phyloP scores from a whole-genome alignment of 2,797 vertebrate species.

The Allobates femoralis region DNA sequence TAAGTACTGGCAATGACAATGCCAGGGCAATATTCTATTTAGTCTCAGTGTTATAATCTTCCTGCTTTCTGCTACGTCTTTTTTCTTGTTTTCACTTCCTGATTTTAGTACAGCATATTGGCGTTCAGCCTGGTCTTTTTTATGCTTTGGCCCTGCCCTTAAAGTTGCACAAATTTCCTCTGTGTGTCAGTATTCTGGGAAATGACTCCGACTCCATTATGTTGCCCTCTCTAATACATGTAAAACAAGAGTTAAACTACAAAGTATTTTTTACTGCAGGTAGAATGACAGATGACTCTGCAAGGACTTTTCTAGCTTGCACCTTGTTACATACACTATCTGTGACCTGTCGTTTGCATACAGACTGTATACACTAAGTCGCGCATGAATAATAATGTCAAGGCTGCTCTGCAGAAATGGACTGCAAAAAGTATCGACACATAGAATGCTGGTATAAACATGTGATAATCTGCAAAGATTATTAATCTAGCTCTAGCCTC shows the following conservation, averaged over 20 bases:
- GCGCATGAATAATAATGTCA: too few relatives aligned
- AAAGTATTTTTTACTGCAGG: neutral
- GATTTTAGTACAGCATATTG: constrained; percentile 47
- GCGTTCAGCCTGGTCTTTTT: constrained; percentile 29
- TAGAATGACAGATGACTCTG: neutral
- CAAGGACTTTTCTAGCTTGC: too few relatives aligned
- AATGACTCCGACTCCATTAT: constrained; percentile 8
- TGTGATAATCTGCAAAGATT: too few relatives aligned
- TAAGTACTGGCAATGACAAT: neutral
- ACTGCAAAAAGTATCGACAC: too few relatives aligned
- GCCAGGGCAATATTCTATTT: neutral
- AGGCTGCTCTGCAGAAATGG: too few relatives aligned
- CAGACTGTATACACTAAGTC: too few relatives aligned
- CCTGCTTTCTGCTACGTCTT: constrained; percentile 21
- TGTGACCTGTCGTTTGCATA: too few relatives aligned
- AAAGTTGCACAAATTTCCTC: constrained; percentile 54
- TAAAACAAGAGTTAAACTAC: neutral
- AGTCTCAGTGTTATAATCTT: constrained; percentile 9
- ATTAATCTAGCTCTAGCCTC: too few relatives aligned
- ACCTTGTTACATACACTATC: too few relatives aligned
- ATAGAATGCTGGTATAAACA: too few relatives aligned
- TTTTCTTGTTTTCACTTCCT: constrained; percentile 57
- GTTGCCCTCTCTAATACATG: neutral
- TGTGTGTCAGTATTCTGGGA: constrained; percentile 37
- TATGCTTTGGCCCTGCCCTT: constrained; percentile 38